Percentiles rank a stretch among this genome's conserved stretches.
These are phyloP conservation scores for Paracyclopina nana DNA, from an alignment of 1,140 invertebrate genomes.

Conservation along the genomic window DNA sequence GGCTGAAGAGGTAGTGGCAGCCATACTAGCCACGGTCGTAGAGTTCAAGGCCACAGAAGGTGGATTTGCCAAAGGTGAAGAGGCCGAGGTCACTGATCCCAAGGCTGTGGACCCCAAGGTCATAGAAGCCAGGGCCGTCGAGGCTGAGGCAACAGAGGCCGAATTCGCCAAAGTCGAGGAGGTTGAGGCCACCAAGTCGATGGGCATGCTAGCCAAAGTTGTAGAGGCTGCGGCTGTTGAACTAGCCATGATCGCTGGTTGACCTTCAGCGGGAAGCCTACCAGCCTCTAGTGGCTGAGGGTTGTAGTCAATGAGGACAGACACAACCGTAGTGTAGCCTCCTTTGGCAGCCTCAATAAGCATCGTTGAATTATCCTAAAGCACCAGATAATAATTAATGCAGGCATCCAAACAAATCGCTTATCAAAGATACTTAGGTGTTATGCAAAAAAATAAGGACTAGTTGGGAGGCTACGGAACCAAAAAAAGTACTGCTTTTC, in stretches of 20 bases:
- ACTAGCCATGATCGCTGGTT: slow-evolving; percentile 21
- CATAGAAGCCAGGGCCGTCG: background rate
- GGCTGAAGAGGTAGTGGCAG: background rate
- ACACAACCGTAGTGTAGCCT: slow-evolving; percentile 83
- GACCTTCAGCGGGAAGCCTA: slow-evolving; percentile 26
- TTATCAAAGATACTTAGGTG: too few relatives aligned
- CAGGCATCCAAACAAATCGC: too few relatives aligned
- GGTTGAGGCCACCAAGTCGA: background rate
- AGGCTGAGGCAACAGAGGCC: background rate
- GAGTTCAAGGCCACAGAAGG: background rate
- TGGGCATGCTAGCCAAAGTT: slow-evolving; percentile 20
- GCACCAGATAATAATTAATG: too few relatives aligned
- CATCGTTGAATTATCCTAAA: slow-evolving; percentile 87
- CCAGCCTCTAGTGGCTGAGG: slow-evolving; percentile 49
- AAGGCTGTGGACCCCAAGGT: background rate
- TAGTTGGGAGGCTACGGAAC: too few relatives aligned
- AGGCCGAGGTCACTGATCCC: background rate
- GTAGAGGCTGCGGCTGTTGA: slow-evolving; percentile 25
- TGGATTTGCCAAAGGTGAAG: background rate
- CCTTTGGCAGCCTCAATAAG: slow-evolving; percentile 94
- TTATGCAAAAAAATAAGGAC: too few relatives aligned
- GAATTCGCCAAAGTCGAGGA: background rate
- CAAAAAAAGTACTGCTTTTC: too few relatives aligned
- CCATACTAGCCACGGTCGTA: background rate
- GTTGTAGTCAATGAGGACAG: slow-evolving; percentile 81